Evolutionary conservation across 2,113 vertebrate genomes (phyloP), one percentile per base, ranked within the genome.

Genomic region (Cercopithecus mona): DNA sequence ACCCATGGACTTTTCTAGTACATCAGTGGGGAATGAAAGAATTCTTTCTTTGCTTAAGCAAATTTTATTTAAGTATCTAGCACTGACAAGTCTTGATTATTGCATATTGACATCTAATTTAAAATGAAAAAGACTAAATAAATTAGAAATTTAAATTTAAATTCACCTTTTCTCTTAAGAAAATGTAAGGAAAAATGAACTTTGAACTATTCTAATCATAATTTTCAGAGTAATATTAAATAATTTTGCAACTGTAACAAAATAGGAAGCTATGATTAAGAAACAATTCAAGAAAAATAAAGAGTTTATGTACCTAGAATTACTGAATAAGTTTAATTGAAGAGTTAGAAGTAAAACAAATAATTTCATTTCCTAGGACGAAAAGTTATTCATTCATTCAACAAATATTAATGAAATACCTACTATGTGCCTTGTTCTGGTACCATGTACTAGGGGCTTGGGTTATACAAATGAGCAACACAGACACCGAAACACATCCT

Each of bases 51-150:
- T 82, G 45, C 45, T 92, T 73, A 81, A 89, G 25, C 12, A 87
- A 86, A 94, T 82, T 91, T 97, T 43, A 84, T 93, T 90, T 89
- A 94, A 78, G 20, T 96, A 75, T 35, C 40, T 92, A 48, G 83
- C 61, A 93, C 40, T 64, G 68, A 81, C 43, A 89, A 81, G 55
- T 57, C 55, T 80, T 96, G 23, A 80, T 83, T 82, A 48, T 43
- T 90, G 23, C 30, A 40, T 85, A 78, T 50, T 93, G 66, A 3
- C 20, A 30, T 88, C 40, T 35, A 79, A 93, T 11, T 87, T 91
- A 94, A 91, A 83, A 90, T 78, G 18, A 96, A 97, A 93, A 86
- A 61, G 45, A 84, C 50, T 93, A 68, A 96, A 93, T 73, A 23
- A 83, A 86, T 83, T 93, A 64, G 13, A 90, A 93, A 93, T 83